Evolutionary conservation across 1,140 invertebrate species (phyloP).

Genomic region (Medauroidea extradentata): DNA sequence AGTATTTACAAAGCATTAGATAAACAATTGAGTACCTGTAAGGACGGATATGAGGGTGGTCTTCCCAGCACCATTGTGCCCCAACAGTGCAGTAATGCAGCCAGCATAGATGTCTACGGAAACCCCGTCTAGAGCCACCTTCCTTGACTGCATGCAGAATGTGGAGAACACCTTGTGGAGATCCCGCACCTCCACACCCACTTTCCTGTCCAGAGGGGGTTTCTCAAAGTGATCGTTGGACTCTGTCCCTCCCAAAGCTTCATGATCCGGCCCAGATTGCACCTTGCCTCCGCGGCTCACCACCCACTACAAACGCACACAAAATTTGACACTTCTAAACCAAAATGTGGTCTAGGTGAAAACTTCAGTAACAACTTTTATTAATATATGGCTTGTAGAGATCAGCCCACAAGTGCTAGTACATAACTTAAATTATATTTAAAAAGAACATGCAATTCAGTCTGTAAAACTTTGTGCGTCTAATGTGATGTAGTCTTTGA

Average conservation of each 20-base stretch:
- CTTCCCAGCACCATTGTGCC: slow-evolving; percentile 82
- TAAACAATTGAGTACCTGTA: slow-evolving; percentile 43
- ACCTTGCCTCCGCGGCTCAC: background rate
- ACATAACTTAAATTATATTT: too few relatives aligned
- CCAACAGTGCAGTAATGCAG: slow-evolving; percentile 70
- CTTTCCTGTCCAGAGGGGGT: slow-evolving; percentile 16
- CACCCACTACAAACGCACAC: background rate
- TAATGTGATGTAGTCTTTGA: too few relatives aligned
- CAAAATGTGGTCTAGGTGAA: too few relatives aligned
- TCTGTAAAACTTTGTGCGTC: too few relatives aligned
- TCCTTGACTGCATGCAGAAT: slow-evolving; percentile 21
- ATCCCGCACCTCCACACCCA: slow-evolving; percentile 28
- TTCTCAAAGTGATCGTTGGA: slow-evolving; percentile 31
- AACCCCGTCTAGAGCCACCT: slow-evolving; percentile 56
- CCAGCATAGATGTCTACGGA: slow-evolving; percentile 59
- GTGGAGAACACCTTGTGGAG: slow-evolving; percentile 28
- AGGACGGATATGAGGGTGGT: slow-evolving; percentile 72
- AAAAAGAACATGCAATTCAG: too few relatives aligned
- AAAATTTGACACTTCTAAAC: too few relatives aligned
- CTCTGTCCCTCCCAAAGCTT: background rate
- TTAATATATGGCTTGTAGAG: too few relatives aligned
- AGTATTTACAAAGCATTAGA: too few relatives aligned
- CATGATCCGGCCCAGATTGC: background rate
- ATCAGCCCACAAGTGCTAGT: too few relatives aligned
- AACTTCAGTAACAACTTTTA: too few relatives aligned